phyloP scores from a whole-genome alignment of 2,888 invertebrate genomes.

The Diarsia brunnea region DNA sequence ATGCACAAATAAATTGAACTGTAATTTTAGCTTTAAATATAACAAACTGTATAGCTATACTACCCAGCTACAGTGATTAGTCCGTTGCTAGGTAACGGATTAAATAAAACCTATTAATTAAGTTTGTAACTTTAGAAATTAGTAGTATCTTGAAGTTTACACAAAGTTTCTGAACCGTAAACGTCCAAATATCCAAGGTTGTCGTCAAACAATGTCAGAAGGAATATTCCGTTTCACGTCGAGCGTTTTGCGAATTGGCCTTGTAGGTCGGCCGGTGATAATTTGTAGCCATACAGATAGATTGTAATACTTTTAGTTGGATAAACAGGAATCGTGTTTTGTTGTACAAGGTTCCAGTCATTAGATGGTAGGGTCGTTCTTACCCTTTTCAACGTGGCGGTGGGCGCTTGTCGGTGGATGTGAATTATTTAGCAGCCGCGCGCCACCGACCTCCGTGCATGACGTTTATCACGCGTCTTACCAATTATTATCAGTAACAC shows the following conservation, averaged over 20 bases:
- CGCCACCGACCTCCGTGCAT: slow-evolving; percentile 73
- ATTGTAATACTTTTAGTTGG: slow-evolving; percentile 61
- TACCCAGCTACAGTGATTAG: slow-evolving; percentile 4
- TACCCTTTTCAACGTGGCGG: slow-evolving; percentile 81
- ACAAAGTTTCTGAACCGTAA: slow-evolving; percentile 38
- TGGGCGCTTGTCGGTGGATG: slow-evolving; percentile 77
- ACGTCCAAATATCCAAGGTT: slow-evolving; percentile 53
- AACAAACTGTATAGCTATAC: slow-evolving; percentile 2
- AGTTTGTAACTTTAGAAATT: slow-evolving; percentile 43
- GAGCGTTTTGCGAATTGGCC: slow-evolving; percentile 43
- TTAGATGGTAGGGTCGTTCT: slow-evolving; percentile 74
- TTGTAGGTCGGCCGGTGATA: slow-evolving; percentile 44
- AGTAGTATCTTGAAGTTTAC: slow-evolving; percentile 33
- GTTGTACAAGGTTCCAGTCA: slow-evolving; percentile 73
- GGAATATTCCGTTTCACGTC: slow-evolving; percentile 42
- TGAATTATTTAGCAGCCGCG: slow-evolving; percentile 84
- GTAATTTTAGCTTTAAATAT: slow-evolving; percentile 16
- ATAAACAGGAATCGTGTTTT: slow-evolving; percentile 68
- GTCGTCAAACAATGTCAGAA: slow-evolving; percentile 34
- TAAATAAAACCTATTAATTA: slow-evolving; percentile 44
- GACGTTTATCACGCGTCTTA: slow-evolving; percentile 73
- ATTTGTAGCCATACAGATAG: slow-evolving; percentile 60
- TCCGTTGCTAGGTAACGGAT: slow-evolving; percentile 34
- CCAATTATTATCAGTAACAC: slow-evolving; percentile 67
- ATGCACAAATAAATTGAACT: slow-evolving; percentile 12